A percentile compares a stretch with the other conserved stretches of the same genome.
These are phyloP conservation scores for Gonatopus flavifemur DNA, from an alignment of 1,140 invertebrate species.

Conservation along the genomic window DNA sequence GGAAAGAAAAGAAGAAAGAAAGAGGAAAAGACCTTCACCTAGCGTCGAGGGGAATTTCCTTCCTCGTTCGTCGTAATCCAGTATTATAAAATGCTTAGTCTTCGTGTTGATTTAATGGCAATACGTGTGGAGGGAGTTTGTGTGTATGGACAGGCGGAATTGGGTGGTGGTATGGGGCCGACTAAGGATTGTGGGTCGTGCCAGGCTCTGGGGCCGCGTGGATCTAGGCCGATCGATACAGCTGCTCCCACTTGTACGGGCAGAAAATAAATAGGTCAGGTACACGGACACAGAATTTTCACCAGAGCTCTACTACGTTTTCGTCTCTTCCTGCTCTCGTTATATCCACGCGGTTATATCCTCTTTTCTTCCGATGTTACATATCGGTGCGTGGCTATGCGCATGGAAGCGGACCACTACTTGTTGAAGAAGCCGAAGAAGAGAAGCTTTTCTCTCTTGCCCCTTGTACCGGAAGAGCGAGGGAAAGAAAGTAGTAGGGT, in stretches of 20 bases:
- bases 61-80: too few relatives aligned
- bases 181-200: slow-evolving; percentile 50
- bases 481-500: too few relatives aligned
- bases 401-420: too few relatives aligned
- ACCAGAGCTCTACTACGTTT: slow-evolving; percentile 32
- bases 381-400: not conserved
- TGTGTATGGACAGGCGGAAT: too few relatives aligned
- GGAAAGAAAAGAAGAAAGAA: too few relatives aligned
- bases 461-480: too few relatives aligned
- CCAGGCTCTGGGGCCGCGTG: slow-evolving; percentile 45
- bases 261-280: slow-evolving; percentile 48
- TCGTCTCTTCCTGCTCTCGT: slow-evolving; percentile 18
- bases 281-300: slow-evolving; percentile 33
- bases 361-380: not conserved
- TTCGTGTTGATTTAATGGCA: too few relatives aligned
- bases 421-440: too few relatives aligned
- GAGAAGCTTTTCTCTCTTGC: too few relatives aligned
- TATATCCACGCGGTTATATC: not conserved
- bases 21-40: not conserved
- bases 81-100: too few relatives aligned
- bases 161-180: slow-evolving; percentile 24
- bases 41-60: too few relatives aligned
- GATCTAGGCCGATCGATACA: slow-evolving; percentile 59
- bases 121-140: too few relatives aligned
- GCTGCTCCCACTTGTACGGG: slow-evolving; percentile 45